phyloP scores from a whole-genome alignment of 2,888 invertebrate genomes.

The Acanthosepion pharaonis region DNA sequence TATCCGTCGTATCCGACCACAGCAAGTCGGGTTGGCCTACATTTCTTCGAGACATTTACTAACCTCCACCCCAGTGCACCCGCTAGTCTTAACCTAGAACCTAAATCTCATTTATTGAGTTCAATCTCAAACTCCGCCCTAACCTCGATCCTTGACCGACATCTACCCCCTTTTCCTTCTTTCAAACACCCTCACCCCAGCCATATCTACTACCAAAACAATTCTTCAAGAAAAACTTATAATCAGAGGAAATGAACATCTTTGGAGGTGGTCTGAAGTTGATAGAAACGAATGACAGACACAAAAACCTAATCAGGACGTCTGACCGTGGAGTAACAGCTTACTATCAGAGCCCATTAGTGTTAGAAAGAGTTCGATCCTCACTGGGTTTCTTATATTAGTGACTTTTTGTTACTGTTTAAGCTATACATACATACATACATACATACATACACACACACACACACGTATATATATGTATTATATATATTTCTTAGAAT shows the following conservation, averaged over 20 bases:
- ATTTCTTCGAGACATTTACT: background rate
- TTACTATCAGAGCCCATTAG: too few species aligned
- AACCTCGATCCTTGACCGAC: background rate
- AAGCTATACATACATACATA: too few species aligned
- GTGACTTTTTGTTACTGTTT: too few species aligned
- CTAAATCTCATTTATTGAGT: background rate
- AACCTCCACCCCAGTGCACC: background rate
- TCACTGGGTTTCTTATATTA: too few species aligned
- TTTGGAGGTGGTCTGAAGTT: background rate
- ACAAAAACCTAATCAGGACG: too few species aligned
- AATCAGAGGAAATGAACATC: background rate
- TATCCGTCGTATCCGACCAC: background rate
- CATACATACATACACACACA: too few species aligned
- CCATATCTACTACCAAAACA: too few species aligned
- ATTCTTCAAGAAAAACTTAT: background rate
- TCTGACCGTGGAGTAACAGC: too few species aligned
- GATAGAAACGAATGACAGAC: too few species aligned
- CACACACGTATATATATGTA: too few species aligned
- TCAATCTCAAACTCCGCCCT: background rate
- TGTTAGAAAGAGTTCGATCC: too few species aligned
- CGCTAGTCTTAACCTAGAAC: background rate
- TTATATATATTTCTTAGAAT: too few species aligned
- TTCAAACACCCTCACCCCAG: background rate
- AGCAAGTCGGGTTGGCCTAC: background rate
- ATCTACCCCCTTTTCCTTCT: background rate